Evolutionary conservation across 2,113 vertebrate species (phyloP).

Genomic region (Eulemur macaco): DNA sequence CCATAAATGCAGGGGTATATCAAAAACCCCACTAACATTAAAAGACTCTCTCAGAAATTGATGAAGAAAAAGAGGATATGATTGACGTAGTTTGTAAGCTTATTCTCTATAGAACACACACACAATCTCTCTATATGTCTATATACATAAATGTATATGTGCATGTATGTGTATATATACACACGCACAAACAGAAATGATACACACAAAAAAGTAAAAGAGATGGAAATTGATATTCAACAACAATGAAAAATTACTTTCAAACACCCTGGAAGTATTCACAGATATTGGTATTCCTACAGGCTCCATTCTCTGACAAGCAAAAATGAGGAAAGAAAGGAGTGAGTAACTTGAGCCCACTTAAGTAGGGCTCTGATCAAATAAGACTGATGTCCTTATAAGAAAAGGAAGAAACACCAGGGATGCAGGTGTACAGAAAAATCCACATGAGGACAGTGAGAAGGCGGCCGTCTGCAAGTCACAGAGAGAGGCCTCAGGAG

Average conservation of each 20-base stretch:
- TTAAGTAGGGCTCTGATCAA: no score
- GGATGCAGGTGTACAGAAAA: no score
- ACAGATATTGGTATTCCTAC: neutral
- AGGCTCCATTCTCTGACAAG: neutral
- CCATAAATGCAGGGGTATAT: neutral
- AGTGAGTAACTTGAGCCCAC: no score
- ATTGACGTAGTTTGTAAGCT: neutral
- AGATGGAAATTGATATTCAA: neutral
- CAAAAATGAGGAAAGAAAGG: neutral
- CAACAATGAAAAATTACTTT: constrained; percentile 17
- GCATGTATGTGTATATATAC: neutral
- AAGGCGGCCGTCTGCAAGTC: no score
- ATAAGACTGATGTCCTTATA: no score
- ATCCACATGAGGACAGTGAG: no score
- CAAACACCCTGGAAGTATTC: neutral
- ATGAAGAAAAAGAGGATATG: neutral
- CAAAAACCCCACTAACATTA: neutral
- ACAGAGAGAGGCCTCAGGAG: neutral
- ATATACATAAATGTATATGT: neutral
- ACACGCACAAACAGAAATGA: neutral
- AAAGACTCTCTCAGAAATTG: neutral
- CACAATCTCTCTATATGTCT: neutral
- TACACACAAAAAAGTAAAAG: neutral
- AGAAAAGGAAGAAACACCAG: no score
- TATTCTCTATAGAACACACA: neutral